These are phyloP conservation scores for Cygnus buccinator DNA, from an alignment of 2,113 vertebrate species.

Conservation along the genomic window DNA sequence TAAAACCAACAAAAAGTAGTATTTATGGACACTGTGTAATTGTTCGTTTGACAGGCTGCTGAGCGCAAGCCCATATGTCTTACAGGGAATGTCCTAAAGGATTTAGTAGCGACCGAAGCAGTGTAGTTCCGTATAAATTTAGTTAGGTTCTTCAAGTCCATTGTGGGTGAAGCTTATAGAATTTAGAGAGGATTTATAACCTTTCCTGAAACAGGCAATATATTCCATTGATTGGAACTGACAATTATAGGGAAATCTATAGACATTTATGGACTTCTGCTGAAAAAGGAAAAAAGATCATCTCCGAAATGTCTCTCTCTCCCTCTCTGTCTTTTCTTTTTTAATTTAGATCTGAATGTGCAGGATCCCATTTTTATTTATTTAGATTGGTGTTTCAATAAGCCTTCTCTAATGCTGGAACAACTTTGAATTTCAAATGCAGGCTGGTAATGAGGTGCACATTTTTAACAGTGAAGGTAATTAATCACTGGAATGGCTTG, in stretches of 20 bases:
- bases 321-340: not conserved
- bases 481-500: constrained; percentile 60
- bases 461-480: constrained; percentile 50
- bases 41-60: constrained; percentile 45
- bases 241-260: not conserved
- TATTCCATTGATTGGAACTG: constrained; percentile 8
- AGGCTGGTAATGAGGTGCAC: constrained; percentile 57
- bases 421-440: constrained; percentile 51
- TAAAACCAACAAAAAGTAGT: not conserved
- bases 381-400: not conserved
- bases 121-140: not conserved
- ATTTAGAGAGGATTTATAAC: constrained; percentile 31
- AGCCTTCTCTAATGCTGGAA: not conserved
- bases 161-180: not conserved
- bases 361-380: constrained; percentile 29
- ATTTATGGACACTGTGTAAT: constrained; percentile 25
- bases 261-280: constrained; percentile 1
- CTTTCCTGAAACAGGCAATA: not conserved
- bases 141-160: not conserved
- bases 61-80: not conserved
- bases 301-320: not conserved
- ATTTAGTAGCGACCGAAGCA: not conserved
- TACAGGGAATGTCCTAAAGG: not conserved
- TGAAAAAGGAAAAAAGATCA: not conserved
- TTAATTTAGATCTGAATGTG: constrained; percentile 23